Base-by-base conservation (phyloP, 2,888 invertebrate species). In the Galeopsomyia nigrocyanea region DNA sequence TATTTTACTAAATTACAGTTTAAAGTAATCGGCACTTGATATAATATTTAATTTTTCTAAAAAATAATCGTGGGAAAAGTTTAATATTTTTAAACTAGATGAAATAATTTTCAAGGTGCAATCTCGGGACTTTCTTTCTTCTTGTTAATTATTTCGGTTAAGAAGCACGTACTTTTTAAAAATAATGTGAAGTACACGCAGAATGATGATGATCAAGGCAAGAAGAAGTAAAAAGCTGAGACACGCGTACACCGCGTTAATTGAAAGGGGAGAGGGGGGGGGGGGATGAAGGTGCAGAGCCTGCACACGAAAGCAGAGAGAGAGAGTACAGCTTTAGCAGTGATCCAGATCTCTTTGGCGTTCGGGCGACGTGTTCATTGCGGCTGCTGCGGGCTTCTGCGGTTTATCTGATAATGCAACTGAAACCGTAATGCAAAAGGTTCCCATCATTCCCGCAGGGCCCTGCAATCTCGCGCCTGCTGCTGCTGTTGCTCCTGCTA, bases 401-500 rank as follows among this genome's bases (percentile, higher is more conserved):
- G 74, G 74, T 74, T 74, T 74, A 74, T 74, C 74, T 74, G 74
- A 74, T 74, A 74, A 74, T 74, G 74, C 74, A 62, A 68, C 62
- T 71, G 74, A 74, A 71, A 68, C 74, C 57, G 68, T 71, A 74
- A 74, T 74, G 68, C 74, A 63, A 71, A 68, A 68, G 71, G 74
- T 74, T 74, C 74, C 74, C 74, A 74, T 71, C 74, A 51, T 74
- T 74, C 71, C 64, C 14, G 46, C 56, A 14, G 22, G 31, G 19
- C 56, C 22, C 56, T 26, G 9, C 55, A 31, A 31, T 31, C 57
- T 31, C 31, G 14, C 57, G 13, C 31, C 46, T 58, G 14, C 39
- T 39, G 17, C 22, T 19, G 21, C 57, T n/a, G 53, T n/a, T n/a
- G n/a, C 73, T 65, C 16, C 66, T 22, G 21, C 57, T n/a, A 50